Base-by-base conservation (phyloP, 2,113 vertebrate genomes). In the Sebastes schlegelii region DNA sequence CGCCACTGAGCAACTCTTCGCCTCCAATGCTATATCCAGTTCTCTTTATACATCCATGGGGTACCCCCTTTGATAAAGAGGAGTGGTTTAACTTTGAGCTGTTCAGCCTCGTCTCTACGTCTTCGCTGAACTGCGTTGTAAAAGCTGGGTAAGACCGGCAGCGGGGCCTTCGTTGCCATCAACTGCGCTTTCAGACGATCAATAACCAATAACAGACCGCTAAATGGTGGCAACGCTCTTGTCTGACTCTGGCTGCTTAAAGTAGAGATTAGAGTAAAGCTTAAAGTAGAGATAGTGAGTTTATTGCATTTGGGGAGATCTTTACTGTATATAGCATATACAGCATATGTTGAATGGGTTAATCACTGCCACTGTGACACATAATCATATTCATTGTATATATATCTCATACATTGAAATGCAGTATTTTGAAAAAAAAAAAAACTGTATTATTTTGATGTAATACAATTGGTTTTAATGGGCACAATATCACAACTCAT, bases 401-500 rank as follows among this genome's bases (percentile, higher is more conserved):
- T 45, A 58, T 42, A 78, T 69, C 48, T 8, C 12, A 55, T 21
- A 8, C 2, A 13, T n/a, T 21, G 2, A 51, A 48, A 62, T 42
- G 3, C 45, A 66, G 60, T 43, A 54, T 46, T 65, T 46, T 13
- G 42, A 64, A 34, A 42, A 6, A 52, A 12, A 40, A 8, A 0
- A 3, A 3, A 34, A 34, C 65, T 10, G 5, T 70, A 48, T 70
- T 42, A 43, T 74, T 67, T 79, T 67, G 55, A 45, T 70, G 17
- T 68, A 65, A 68, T 61, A 19, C 57, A 40, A 64, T 77, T 64
- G n/a, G 7, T 43, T 79, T 79, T 74, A 74, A 83, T 55, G 21
- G 23, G 21, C 51, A 54, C 34, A n/a, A 70, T 81, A 69, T 51
- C 71, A 52, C 6, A 26, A 63, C 79, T 79, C 21, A 66, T 80